Base-by-base conservation (phyloP, 2,888 invertebrate genomes). In the Agrenia bidenticulata region DNA sequence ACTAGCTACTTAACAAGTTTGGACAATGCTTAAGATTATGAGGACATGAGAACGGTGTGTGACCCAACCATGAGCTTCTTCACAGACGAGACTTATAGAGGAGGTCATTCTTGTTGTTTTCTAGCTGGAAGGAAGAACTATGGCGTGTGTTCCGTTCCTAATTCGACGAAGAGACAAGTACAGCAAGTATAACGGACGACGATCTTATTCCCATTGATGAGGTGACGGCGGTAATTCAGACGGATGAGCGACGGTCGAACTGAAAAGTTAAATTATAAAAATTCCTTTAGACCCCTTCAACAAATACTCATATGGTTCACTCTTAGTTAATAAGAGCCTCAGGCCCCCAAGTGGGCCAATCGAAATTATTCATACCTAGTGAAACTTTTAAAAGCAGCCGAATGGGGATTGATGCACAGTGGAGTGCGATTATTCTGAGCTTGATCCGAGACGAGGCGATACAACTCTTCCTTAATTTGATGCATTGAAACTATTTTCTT, bases 341-440 rank as follows among this genome's bases (percentile, higher is more conserved):
- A 17, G n/a, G 50, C 17, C 17, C 17, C 50, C 19, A 13, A 7
- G 50, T 17, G 50, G 9, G n/a, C n/a, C n/a, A n/a, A n/a, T n/a
- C n/a, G n/a, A n/a, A n/a, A n/a, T n/a, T n/a, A 13, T 39, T 39
- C 41, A 13, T 91, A 98, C 97, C 95, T 98, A 86, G 96, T 94
- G 88, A 99, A 99, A 87, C 94, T 97, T 87, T 97, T 97, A 87
- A 97, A 99, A 82, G 98, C 96, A 81, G 97, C 96, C 80, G 97
- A 97, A 84, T 96, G 95, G 78, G 98, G 99, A 85, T 99, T 99
- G 85, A 99, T 98, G 86, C 98, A 98, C 78, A 99, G 86, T 77
- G 99, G 98, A 78, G 99, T 95, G 77, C 95, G 89, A 80, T 92
- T 92, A 79, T 93, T 91, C 81, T 93, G 92, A 81, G 94, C 86